Conservation (phyloP, 2,888 invertebrate genomes). For the Habrosyne pyritoides region DNA sequence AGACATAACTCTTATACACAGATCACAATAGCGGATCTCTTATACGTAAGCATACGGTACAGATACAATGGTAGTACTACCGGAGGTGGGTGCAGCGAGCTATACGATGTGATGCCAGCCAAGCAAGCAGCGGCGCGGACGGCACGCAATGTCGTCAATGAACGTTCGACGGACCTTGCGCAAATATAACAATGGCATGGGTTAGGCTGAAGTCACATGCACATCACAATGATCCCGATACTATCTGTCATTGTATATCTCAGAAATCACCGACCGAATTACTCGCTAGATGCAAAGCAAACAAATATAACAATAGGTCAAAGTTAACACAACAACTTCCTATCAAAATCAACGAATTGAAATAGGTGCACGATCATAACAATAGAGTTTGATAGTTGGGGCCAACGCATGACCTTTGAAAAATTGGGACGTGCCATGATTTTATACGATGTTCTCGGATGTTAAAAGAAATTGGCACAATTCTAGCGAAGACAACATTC, state of each 20-base stretch:
- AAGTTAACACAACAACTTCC: background rate
- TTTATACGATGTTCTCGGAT: conserved; percentile 22
- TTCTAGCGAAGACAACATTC: background rate
- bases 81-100: conserved; percentile 49
- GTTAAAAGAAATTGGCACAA: conserved; percentile 10
- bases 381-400: conserved; percentile 22
- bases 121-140: conserved; percentile 16
- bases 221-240: conserved; percentile 1
- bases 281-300: conserved; percentile 1
- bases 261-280: background rate
- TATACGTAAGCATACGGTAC: background rate
- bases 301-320: background rate
- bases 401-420: conserved; percentile 46
- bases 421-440: conserved; percentile 50
- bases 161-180: conserved; percentile 44
- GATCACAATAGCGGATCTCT: background rate
- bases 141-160: conserved; percentile 44
- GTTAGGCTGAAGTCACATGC: conserved; percentile 27
- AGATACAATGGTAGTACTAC: conserved; percentile 37
- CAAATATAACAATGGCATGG: conserved; percentile 48
- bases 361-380: conserved; percentile 1
- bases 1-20: too few species aligned
- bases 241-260: conserved; percentile 5
- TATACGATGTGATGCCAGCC: conserved; percentile 35
- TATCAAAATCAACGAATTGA: background rate